Conservation (phyloP, 2,797 vertebrate genomes). For the Merluccius polli region DNA sequence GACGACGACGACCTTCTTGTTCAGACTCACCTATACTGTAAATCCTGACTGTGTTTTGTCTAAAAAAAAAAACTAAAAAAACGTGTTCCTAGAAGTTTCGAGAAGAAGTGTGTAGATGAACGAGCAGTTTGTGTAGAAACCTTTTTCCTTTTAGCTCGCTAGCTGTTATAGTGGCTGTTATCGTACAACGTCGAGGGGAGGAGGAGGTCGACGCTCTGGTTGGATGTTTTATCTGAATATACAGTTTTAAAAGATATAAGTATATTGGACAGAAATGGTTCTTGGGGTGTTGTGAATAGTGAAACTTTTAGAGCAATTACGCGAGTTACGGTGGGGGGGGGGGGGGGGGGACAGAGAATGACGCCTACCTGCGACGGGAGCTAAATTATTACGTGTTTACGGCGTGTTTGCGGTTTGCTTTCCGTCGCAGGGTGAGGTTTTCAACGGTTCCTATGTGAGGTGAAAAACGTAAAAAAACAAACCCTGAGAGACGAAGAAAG, state of each 20-base stretch:
- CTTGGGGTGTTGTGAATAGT: constrained; percentile 69
- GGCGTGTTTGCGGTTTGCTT: background rate
- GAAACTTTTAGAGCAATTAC: constrained; percentile 3
- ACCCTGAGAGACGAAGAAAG: no score
- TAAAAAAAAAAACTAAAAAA: constrained; percentile 10
- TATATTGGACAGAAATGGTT: constrained; percentile 67
- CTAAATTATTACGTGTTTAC: no score
- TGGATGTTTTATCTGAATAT: constrained; percentile 60
- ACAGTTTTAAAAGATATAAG: constrained; percentile 65
- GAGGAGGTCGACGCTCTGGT: background rate
- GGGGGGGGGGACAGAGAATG: no score
- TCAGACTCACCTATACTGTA: constrained; percentile 42
- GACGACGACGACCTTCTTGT: constrained; percentile 29
- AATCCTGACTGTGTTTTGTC: constrained; percentile 66
- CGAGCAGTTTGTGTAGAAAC: constrained; percentile 38
- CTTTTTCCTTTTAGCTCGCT: constrained; percentile 32
- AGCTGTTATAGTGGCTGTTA: constrained; percentile 65
- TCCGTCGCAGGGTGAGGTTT: background rate
- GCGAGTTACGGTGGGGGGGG: background rate
- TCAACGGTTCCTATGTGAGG: no score
- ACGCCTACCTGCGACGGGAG: no score
- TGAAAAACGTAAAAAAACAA: background rate
- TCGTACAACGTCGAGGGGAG: background rate
- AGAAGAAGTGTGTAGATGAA: constrained; percentile 38
- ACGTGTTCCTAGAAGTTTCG: constrained; percentile 53